Percentiles rank a stretch among this genome's conserved stretches.
Conservation (phyloP, 2,113 vertebrate genomes). For the Melanotaenia duboulayi region DNA sequence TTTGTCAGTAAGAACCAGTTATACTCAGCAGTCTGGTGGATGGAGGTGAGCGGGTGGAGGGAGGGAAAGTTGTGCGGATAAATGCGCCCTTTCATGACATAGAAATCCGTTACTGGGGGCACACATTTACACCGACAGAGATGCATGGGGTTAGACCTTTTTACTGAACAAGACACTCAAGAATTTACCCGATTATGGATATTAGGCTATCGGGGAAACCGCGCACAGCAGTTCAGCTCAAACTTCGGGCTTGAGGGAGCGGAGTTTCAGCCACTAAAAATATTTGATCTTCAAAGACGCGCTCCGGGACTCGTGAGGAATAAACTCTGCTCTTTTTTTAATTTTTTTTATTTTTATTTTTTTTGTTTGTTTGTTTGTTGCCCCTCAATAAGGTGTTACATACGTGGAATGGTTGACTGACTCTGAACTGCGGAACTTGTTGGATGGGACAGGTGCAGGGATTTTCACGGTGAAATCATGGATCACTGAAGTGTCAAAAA, state of each 20-base stretch:
- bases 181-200: constrained; percentile 17
- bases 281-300: constrained; percentile 42
- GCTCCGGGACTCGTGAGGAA: constrained; percentile 24
- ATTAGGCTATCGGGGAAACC: not conserved
- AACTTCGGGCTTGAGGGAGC: constrained; percentile 28
- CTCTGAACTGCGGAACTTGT: constrained; percentile 22
- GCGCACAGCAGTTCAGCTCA: not conserved
- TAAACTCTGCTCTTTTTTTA: not conserved
- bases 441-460: constrained; percentile 65
- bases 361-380: too few relatives aligned
- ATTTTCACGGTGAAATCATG: constrained; percentile 25
- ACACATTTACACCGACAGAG: constrained; percentile 2
- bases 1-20: constrained; percentile 66
- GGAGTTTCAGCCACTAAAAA: constrained; percentile 5
- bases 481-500: constrained; percentile 32
- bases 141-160: not conserved
- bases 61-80: constrained; percentile 64
- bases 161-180: not conserved
- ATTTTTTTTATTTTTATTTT: too few relatives aligned
- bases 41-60: constrained; percentile 50
- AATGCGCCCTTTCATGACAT: constrained; percentile 82
- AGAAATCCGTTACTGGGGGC: constrained; percentile 31
- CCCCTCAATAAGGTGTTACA: constrained; percentile 43
- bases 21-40: constrained; percentile 50
- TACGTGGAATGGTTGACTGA: constrained; percentile 52